These are phyloP conservation scores for Myripristis jacobus DNA, from an alignment of 2,797 vertebrate genomes.

Conservation along the genomic window DNA sequence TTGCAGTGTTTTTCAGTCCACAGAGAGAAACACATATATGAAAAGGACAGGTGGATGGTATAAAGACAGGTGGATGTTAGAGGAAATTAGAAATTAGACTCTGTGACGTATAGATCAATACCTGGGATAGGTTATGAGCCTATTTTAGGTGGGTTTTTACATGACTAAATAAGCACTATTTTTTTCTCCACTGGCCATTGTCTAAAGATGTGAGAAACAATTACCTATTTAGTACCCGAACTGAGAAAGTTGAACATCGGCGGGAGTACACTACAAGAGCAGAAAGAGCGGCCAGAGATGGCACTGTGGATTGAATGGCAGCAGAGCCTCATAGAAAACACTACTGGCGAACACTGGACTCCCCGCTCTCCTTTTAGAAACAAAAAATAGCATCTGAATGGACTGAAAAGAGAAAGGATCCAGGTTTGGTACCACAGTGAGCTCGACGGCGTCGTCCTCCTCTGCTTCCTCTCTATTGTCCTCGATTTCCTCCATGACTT, in stretches of 20 bases:
- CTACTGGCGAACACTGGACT: not conserved
- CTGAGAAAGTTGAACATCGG: too few relatives aligned
- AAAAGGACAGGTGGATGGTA: not conserved
- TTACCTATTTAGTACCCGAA: too few relatives aligned
- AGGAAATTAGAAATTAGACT: too few relatives aligned
- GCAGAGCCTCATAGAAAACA: not conserved
- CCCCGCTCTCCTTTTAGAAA: slow-evolving; percentile 1
- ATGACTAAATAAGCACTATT: too few relatives aligned
- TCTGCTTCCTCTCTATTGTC: slow-evolving; percentile 93
- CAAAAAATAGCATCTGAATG: slow-evolving; percentile 33
- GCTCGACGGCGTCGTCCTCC: slow-evolving; percentile 86
- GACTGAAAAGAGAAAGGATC: slow-evolving; percentile 11
- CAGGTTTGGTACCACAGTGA: slow-evolving; percentile 78
- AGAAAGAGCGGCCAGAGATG: not conserved
- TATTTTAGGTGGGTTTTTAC: too few relatives aligned
- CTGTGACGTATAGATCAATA: too few relatives aligned
- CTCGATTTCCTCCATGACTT: slow-evolving; percentile 98
- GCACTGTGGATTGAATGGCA: not conserved
- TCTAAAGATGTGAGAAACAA: too few relatives aligned
- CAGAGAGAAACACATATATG: not conserved
- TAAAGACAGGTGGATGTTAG: not conserved
- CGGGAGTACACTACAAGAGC: too few relatives aligned
- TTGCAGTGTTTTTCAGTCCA: not conserved
- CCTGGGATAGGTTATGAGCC: too few relatives aligned
- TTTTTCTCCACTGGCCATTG: too few relatives aligned